These are phyloP conservation scores for Periophthalmus magnuspinnatus DNA, from an alignment of 2,797 vertebrate species.

Conservation along the genomic window DNA sequence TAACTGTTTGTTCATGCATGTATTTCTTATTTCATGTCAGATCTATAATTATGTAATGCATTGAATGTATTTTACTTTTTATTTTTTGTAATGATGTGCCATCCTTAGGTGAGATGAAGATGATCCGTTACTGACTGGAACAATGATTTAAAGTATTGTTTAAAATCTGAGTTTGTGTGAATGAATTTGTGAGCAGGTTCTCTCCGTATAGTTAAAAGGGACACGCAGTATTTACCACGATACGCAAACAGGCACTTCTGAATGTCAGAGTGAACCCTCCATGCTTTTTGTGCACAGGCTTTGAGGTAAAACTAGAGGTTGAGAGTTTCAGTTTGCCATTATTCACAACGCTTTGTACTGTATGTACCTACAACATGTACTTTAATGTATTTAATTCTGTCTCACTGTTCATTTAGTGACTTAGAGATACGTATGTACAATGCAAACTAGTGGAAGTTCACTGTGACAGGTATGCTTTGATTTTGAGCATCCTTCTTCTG, in stretches of 20 bases:
- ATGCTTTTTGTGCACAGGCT: constrained; percentile 56
- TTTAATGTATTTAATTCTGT: constrained; percentile 69
- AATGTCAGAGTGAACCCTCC: constrained; percentile 57
- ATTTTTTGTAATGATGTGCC: constrained; percentile 21
- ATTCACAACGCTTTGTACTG: constrained; percentile 56
- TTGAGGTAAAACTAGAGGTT: constrained; percentile 29
- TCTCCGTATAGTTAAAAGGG: constrained; percentile 30
- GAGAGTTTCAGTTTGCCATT: constrained; percentile 47
- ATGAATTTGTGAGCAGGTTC: constrained; percentile 34
- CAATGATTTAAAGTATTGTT: constrained; percentile 32
- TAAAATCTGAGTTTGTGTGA: constrained; percentile 27
- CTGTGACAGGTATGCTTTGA: constrained; percentile 95
- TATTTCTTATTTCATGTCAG: constrained; percentile 21
- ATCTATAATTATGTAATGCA: background rate
- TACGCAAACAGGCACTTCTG: constrained; percentile 53
- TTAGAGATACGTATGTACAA: constrained; percentile 68
- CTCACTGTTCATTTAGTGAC: constrained; percentile 68
- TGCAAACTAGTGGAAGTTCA: constrained; percentile 82
- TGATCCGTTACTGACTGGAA: constrained; percentile 16
- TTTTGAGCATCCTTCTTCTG: constrained; percentile 94
- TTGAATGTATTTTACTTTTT: constrained; percentile 16
- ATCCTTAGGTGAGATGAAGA: constrained; percentile 19
- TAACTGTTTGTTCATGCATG: constrained; percentile 34
- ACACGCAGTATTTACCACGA: constrained; percentile 61
- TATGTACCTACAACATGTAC: constrained; percentile 62